These are phyloP conservation scores for Mizuhopecten yessoensis DNA, from an alignment of 1,140 invertebrate species.

Conservation along the genomic window DNA sequence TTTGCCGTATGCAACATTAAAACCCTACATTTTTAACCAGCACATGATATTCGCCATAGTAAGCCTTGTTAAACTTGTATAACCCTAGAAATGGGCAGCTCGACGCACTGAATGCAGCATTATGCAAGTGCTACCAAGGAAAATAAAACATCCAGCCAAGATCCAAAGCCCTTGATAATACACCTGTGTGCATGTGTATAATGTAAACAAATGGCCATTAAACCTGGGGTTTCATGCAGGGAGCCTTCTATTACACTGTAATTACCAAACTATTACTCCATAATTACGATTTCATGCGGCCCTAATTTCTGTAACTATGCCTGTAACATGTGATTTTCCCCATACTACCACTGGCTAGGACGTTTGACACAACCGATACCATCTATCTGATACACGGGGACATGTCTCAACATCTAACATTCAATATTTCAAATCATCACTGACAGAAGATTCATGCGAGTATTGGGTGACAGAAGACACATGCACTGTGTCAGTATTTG, in stretches of 20 bases:
- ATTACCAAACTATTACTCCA: slow-evolving; percentile 34
- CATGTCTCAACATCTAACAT: not conserved
- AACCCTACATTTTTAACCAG: slow-evolving; percentile 18
- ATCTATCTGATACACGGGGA: not conserved
- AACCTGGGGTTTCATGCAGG: not conserved
- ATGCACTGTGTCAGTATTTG: not conserved
- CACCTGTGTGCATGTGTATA: slow-evolving; percentile 23
- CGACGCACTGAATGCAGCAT: not conserved
- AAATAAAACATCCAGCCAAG: slow-evolving; percentile 10
- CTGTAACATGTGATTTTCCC: not conserved
- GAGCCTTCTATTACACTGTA: slow-evolving; percentile 19
- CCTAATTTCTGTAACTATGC: not conserved
- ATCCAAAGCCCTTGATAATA: not conserved
- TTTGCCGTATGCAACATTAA: not conserved
- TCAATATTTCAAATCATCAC: not conserved
- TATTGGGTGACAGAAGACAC: not conserved
- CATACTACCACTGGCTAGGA: not conserved
- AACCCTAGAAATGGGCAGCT: not conserved
- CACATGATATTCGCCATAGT: not conserved
- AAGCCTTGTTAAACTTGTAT: not conserved
- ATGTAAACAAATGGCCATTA: slow-evolving; percentile 31
- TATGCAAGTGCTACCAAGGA: not conserved
- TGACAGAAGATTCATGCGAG: not conserved
- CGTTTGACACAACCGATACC: not conserved
- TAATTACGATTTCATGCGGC: slow-evolving; percentile 14